phyloP scores from a whole-genome alignment of 2,113 vertebrate genomes.

The Eulacestoma nigropectus region DNA sequence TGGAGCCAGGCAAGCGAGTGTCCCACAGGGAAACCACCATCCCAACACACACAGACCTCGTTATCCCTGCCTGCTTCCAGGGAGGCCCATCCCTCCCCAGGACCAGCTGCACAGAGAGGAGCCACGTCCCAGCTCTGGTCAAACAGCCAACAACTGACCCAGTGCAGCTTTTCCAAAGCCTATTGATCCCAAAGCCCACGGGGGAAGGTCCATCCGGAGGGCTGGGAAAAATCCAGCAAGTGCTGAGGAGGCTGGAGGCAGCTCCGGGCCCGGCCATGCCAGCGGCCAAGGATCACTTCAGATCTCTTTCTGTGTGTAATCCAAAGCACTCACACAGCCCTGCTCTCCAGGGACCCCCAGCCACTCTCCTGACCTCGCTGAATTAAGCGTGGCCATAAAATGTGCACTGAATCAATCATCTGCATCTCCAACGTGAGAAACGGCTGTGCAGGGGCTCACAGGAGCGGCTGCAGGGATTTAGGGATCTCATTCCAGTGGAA shows the following conservation, averaged over 20 bases:
- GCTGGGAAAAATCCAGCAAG: slow-evolving; percentile 59
- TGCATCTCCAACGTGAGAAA: slow-evolving; percentile 4
- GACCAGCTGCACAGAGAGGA: slow-evolving; percentile 59
- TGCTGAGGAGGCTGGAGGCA: background rate
- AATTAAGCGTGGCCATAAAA: slow-evolving; percentile 1
- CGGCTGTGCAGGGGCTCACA: background rate
- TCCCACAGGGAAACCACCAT: background rate
- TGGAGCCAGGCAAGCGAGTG: background rate
- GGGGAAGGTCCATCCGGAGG: slow-evolving; percentile 44
- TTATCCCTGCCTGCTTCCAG: slow-evolving; percentile 20
- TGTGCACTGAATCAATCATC: slow-evolving; percentile 37
- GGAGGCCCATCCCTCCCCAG: background rate
- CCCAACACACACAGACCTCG: background rate
- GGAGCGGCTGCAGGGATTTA: background rate
- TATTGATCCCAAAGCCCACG: slow-evolving; percentile 58
- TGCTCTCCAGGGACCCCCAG: background rate
- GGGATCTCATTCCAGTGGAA: background rate
- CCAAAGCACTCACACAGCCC: background rate
- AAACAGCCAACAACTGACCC: slow-evolving; percentile 38
- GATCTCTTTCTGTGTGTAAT: background rate
- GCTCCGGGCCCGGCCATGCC: slow-evolving; percentile 18
- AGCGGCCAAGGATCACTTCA: background rate
- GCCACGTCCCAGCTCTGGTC: slow-evolving; percentile 40
- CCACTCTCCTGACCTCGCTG: background rate
- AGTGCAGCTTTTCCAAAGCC: slow-evolving; percentile 58